Evolutionary conservation across 2,888 invertebrate species (phyloP), one percentile per base, ranked within the genome.

Genomic region (Ceratothoa steindachneri): DNA sequence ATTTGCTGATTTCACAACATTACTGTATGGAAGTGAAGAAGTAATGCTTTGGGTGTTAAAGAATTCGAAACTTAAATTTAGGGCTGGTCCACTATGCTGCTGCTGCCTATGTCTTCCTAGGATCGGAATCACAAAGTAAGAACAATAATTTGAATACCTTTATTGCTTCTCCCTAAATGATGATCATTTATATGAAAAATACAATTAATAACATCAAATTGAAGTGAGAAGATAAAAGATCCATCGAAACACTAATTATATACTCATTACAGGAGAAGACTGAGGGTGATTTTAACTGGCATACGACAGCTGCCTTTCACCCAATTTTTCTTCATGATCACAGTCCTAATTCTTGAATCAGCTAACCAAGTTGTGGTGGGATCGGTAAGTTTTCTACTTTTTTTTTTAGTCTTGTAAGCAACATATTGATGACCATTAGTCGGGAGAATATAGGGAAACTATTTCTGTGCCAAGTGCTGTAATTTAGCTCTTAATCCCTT

Each of bases 21-120:
- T 76, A 9, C 75, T 79, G 79, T 76, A 67, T n/a, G 79, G 79
- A 0, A 73, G 79, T n/a, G 79, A 79, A 70, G 75, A 70, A 19
- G 51, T 72, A 27, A 69, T 79, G 72, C n/a, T 79, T 24, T 69
- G 52, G 22, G 30, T 4, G 19, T 65, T 65, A 3, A 22, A 15
- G 0, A 64, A 65, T 2, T 41, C 52, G 1, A 66, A 30, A n/a
- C 24, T 79, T 12, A 71, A 69, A 27, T 68, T 79, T 2, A 29
- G 64, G 5, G 22, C 74, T 19, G 19, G 30, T 1, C 79, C 79
- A 0, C 7, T 65, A 4, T 79, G 79, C 67, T 79, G 79, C 65
- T 75, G 73, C 55, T 76, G 73, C 65, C 12, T 1, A 22, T 79
- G 71, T 24, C 72, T 79, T 7, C 75, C 75, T 7, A 24, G 24